These are phyloP conservation scores for Notodonta dromedarius DNA, from an alignment of 2,888 invertebrate genomes.

Conservation along the genomic window DNA sequence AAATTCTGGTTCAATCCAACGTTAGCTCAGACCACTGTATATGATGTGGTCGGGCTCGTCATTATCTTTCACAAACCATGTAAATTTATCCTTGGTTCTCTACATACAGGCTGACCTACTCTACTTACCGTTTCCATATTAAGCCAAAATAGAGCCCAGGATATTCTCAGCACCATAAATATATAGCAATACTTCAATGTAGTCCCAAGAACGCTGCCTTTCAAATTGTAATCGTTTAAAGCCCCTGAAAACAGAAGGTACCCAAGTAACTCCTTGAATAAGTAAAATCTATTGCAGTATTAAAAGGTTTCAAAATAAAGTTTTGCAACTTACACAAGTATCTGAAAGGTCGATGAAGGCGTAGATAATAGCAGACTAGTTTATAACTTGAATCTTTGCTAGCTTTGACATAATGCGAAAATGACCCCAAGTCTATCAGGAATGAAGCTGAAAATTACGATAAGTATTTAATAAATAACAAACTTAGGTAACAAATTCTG, in stretches of 20 bases:
- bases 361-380: conserved; percentile 55
- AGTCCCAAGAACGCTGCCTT: conserved; percentile 61
- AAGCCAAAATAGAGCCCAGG: conserved; percentile 60
- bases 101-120: no score
- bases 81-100: no score
- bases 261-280: neutral
- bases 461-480: no score
- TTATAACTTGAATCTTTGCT: conserved; percentile 27
- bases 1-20: no score
- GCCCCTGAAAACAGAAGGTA: conserved; percentile 45
- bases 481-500: neutral
- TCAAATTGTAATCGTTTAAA: conserved; percentile 55
- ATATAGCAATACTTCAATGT: conserved; percentile 64
- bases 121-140: conserved; percentile 29
- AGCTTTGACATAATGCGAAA: conserved; percentile 45
- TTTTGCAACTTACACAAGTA: conserved; percentile 54
- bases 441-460: conserved; percentile 53
- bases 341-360: conserved; percentile 62
- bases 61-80: no score
- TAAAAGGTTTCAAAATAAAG: neutral
- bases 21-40: no score
- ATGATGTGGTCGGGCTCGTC: no score
- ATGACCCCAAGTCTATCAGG: conserved; percentile 53
- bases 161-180: conserved; percentile 55
- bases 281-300: neutral